Conservation (phyloP, 2,888 invertebrate genomes). For the Oscheius sp. region DNA sequence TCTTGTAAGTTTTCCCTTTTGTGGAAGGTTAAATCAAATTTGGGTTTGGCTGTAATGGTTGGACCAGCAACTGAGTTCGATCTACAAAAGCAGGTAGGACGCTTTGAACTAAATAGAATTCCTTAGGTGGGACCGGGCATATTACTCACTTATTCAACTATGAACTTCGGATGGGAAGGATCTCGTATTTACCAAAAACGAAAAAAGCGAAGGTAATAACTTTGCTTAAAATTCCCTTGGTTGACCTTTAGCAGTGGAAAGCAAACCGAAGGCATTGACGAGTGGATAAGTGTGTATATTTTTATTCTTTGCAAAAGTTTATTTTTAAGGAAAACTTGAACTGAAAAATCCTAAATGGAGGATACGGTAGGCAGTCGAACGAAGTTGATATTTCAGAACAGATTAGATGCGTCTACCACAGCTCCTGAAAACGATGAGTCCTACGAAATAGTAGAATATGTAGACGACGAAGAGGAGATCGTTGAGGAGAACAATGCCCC, state of each 20-base stretch:
- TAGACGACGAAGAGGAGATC: constrained; percentile 23
- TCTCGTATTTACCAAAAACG: not conserved
- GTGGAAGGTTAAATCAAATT: not conserved
- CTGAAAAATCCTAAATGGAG: constrained; percentile 20
- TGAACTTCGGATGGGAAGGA: constrained; percentile 34
- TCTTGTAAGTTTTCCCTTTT: not conserved
- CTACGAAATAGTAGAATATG: constrained; percentile 28
- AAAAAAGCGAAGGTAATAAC: constrained; percentile 12
- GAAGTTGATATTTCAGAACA: not conserved
- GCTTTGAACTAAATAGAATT: not conserved
- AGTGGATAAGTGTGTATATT: constrained; percentile 1
- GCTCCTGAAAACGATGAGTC: constrained; percentile 12
- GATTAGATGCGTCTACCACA: not conserved
- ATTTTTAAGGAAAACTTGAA: constrained; percentile 3
- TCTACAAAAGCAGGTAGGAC: not conserved
- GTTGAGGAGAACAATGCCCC: constrained; percentile 20
- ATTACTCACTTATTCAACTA: constrained; percentile 23
- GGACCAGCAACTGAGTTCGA: constrained; percentile 17
- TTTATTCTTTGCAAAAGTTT: too few species aligned
- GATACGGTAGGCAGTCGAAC: not conserved
- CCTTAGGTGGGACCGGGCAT: constrained; percentile 28
- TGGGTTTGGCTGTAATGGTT: constrained; percentile 21
- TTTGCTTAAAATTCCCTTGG: not conserved
- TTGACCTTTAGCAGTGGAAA: not conserved
- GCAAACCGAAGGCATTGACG: not conserved